phyloP scores from a whole-genome alignment of 2,113 vertebrate species.

The Barbus barbus region DNA sequence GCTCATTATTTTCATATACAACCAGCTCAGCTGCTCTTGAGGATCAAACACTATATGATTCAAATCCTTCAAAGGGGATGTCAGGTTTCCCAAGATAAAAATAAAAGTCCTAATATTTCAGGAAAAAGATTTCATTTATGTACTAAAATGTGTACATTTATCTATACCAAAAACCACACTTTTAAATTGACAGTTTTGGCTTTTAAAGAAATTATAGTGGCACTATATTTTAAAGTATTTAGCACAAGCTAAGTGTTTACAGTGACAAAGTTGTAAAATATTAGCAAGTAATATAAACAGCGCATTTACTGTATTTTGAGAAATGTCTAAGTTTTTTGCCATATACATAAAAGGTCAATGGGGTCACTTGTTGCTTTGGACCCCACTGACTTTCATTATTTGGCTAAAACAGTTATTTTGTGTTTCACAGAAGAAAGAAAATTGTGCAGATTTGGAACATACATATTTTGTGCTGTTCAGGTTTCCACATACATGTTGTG shows the following conservation, averaged over 20 bases:
- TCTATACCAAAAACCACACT: neutral
- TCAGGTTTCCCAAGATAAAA: constrained; percentile 26
- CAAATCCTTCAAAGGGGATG: constrained; percentile 32
- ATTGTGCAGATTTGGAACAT: neutral
- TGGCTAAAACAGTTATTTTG: neutral
- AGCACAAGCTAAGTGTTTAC: neutral
- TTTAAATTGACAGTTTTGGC: neutral
- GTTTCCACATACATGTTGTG: neutral
- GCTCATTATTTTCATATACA: constrained; percentile 48
- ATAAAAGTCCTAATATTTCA: neutral
- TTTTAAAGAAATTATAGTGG: neutral
- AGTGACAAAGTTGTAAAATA: neutral
- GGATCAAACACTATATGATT: neutral
- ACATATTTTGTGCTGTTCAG: neutral
- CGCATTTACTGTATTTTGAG: neutral
- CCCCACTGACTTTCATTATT: neutral
- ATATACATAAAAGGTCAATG: neutral
- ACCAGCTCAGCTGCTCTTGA: constrained; percentile 29
- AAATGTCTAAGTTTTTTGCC: neutral
- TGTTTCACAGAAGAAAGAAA: neutral
- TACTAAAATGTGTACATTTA: neutral
- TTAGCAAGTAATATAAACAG: neutral
- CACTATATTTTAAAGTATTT: neutral
- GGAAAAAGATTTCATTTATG: constrained; percentile 14
- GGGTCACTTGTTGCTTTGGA: neutral